A percentile compares a stretch with the other conserved stretches of the same genome.
Conservation (phyloP, 2,888 invertebrate species). For the Eupsilia transversa region DNA sequence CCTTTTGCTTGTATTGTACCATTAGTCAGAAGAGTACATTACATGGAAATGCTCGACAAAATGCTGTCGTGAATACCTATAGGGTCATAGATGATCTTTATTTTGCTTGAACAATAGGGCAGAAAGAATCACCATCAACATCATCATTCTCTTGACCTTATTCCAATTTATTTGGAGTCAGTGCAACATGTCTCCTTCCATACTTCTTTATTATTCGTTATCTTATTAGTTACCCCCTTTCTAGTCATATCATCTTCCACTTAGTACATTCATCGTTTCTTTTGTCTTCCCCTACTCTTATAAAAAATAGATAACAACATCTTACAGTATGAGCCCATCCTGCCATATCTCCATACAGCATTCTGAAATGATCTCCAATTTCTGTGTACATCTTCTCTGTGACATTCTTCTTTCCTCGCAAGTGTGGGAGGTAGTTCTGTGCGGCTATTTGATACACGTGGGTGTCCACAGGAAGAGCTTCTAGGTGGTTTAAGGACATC, state of each 20-base stretch:
- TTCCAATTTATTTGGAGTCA: too few species aligned
- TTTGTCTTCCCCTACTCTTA: neutral
- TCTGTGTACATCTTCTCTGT: conserved; percentile 96
- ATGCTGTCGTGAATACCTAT: too few species aligned
- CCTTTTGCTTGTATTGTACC: too few species aligned
- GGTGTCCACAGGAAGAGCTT: conserved; percentile 98
- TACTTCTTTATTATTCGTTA: neutral
- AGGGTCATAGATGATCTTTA: too few species aligned
- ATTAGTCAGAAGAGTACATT: too few species aligned
- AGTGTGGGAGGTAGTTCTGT: conserved; percentile 94
- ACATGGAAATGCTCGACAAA: too few species aligned
- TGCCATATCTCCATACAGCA: conserved; percentile 95
- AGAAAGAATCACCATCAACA: too few species aligned
- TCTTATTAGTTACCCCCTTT: neutral
- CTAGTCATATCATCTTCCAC: neutral
- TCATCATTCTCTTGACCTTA: too few species aligned
- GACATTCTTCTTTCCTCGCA: conserved; percentile 93
- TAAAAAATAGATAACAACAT: conserved; percentile 31
- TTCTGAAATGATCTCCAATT: conserved; percentile 95
- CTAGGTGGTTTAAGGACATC: conserved; percentile 97
- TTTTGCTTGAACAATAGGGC: too few species aligned
- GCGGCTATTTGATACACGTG: conserved; percentile 98
- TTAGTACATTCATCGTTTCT: neutral
- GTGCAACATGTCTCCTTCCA: too few species aligned
- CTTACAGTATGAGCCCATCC: conserved; percentile 99